A percentile compares a stretch with the other conserved stretches of the same genome.
Conservation (phyloP, 2,888 invertebrate genomes). For the Dioctria rufipes region DNA sequence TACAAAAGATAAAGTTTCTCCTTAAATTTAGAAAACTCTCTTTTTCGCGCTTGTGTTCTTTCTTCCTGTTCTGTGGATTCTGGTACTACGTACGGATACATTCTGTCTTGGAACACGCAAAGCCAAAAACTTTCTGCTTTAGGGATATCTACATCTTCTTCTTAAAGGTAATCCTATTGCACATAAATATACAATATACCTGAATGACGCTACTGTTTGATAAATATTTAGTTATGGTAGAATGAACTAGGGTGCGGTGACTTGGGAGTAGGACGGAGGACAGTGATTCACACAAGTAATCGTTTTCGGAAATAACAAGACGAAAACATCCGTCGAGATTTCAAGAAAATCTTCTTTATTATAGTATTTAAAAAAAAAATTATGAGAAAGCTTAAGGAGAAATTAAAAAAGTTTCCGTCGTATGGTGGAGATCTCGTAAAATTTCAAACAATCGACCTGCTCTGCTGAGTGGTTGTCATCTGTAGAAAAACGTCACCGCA, state of each 20-base stretch:
- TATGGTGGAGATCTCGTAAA: background rate
- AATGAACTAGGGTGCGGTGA: background rate
- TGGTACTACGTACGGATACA: background rate
- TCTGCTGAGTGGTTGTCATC: background rate
- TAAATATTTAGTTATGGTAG: background rate
- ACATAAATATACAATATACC: background rate
- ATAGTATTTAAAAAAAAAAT: constrained; percentile 6
- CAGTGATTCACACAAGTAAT: constrained; percentile 13
- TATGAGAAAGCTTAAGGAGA: constrained; percentile 22
- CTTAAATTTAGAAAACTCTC: background rate
- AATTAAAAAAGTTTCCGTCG: constrained; percentile 31
- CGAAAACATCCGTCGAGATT: constrained; percentile 1
- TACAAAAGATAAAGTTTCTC: constrained; percentile 23
- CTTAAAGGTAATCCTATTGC: constrained; percentile 29
- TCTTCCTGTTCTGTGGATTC: background rate
- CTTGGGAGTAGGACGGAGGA: background rate
- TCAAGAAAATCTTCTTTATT: constrained; percentile 30
- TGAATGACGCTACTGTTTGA: background rate
- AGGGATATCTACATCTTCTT: background rate
- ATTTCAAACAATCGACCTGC: too few species aligned
- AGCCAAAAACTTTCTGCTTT: too few species aligned
- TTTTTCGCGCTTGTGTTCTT: background rate
- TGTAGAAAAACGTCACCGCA: constrained; percentile 4
- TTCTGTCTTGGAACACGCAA: too few species aligned
- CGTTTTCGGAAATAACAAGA: constrained; percentile 19